Evolutionary conservation across 2,888 invertebrate species (phyloP).

Genomic region (Orthonychiurus folsomi): DNA sequence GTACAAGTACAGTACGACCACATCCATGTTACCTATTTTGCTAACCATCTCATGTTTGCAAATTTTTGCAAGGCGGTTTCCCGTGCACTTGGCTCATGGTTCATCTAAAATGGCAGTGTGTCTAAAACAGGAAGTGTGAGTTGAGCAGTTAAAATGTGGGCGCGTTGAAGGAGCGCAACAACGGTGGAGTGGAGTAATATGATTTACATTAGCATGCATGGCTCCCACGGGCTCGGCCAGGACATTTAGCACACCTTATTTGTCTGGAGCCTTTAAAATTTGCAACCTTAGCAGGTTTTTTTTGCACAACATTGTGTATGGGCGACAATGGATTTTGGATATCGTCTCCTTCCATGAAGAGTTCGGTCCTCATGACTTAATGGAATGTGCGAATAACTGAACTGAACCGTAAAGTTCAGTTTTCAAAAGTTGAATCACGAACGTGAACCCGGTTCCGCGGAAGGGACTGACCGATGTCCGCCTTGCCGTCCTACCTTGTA

Average conservation of each 20-base stretch:
- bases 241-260: not conserved
- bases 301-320: too few species aligned
- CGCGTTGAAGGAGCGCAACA: not conserved
- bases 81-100: too few species aligned
- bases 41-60: not conserved
- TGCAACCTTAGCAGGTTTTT: not conserved
- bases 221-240: not conserved
- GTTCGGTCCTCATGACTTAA: too few species aligned
- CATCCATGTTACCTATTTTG: not conserved
- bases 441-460: too few species aligned
- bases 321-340: too few species aligned
- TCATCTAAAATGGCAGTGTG: not conserved
- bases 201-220: not conserved
- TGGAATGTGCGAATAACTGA: too few species aligned
- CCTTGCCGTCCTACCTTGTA: too few species aligned
- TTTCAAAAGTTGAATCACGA: too few species aligned
- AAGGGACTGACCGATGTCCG: too few species aligned
- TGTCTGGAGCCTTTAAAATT: not conserved
- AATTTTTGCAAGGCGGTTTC: not conserved
- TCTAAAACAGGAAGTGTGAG: not conserved
- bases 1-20: not conserved
- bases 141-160: not conserved
- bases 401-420: too few species aligned
- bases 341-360: too few species aligned
- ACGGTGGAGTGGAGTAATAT: not conserved